Conservation (phyloP, 2,888 invertebrate genomes). For the Cataglyphis rosenhaueri region DNA sequence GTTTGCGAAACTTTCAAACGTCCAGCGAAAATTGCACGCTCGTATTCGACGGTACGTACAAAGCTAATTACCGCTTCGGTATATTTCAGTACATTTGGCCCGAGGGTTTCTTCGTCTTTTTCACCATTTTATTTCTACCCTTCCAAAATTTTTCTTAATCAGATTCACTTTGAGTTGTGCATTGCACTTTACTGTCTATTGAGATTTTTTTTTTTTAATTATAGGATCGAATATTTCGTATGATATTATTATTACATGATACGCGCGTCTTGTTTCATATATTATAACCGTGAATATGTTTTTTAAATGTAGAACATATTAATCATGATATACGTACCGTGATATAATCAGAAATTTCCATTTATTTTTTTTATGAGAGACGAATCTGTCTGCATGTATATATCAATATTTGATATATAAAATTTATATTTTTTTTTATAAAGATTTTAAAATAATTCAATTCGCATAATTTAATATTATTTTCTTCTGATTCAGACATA, state of each 20-base stretch:
- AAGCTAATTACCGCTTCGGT: slow-evolving; percentile 77
- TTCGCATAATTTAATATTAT: neutral
- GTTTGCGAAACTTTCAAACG: slow-evolving; percentile 74
- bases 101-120: slow-evolving; percentile 58
- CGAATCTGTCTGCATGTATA: neutral
- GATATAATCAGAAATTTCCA: slow-evolving; percentile 31
- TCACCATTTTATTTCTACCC: slow-evolving; percentile 58
- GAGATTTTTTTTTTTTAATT: slow-evolving; percentile 4
- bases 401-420: neutral
- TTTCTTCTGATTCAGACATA: neutral
- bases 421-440: slow-evolving; percentile 2
- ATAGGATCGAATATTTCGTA: neutral
- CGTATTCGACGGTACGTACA: slow-evolving; percentile 68
- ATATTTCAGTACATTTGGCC: slow-evolving; percentile 74
- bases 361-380: slow-evolving; percentile 8
- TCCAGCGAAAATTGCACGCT: slow-evolving; percentile 73
- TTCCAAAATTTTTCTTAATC: slow-evolving; percentile 34
- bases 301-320: slow-evolving; percentile 16
- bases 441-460: slow-evolving; percentile 2
- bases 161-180: neutral
- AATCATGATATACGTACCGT: slow-evolving; percentile 14
- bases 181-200: neutral
- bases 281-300: slow-evolving; percentile 18
- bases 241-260: neutral
- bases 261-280: neutral